Percentiles rank a stretch among this genome's conserved stretches.
These are phyloP conservation scores for Trissoscelio sp. DNA, from an alignment of 2,888 invertebrate species.

Conservation along the genomic window DNA sequence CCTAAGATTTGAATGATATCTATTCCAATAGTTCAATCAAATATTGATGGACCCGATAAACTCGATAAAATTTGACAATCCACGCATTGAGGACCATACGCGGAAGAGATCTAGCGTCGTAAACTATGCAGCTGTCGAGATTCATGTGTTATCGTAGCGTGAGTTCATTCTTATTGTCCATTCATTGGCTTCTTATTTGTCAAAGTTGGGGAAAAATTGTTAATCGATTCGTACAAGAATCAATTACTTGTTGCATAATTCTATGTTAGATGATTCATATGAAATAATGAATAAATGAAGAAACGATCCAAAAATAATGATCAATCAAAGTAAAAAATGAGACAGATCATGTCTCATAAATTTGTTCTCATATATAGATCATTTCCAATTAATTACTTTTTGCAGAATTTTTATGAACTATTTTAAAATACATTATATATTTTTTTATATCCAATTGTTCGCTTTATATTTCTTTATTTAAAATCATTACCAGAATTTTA, in stretches of 20 bases:
- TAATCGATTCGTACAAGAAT: slow-evolving; percentile 9
- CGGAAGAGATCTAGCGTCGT: slow-evolving; percentile 56
- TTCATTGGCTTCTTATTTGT: slow-evolving; percentile 35
- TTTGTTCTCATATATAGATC: no score
- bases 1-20: no score
- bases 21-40: no score
- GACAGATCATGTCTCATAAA: no score
- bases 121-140: slow-evolving; percentile 61
- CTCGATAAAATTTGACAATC: slow-evolving; percentile 65
- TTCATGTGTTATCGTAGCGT: slow-evolving; percentile 37
- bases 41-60: slow-evolving; percentile 47
- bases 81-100: slow-evolving; percentile 54
- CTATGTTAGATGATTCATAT: not conserved
- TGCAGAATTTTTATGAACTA: no score
- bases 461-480: no score
- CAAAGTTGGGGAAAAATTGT: not conserved
- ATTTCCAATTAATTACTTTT: no score
- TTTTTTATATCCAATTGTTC: no score
- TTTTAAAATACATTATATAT: no score
- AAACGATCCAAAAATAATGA: no score
- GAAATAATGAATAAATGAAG: not conserved
- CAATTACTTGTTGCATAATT: slow-evolving; percentile 7
- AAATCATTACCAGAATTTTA: slow-evolving; percentile 13
- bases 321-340: no score
- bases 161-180: slow-evolving; percentile 53